These are phyloP conservation scores for Mirza zaza DNA, from an alignment of 2,113 vertebrate species.

Conservation along the genomic window DNA sequence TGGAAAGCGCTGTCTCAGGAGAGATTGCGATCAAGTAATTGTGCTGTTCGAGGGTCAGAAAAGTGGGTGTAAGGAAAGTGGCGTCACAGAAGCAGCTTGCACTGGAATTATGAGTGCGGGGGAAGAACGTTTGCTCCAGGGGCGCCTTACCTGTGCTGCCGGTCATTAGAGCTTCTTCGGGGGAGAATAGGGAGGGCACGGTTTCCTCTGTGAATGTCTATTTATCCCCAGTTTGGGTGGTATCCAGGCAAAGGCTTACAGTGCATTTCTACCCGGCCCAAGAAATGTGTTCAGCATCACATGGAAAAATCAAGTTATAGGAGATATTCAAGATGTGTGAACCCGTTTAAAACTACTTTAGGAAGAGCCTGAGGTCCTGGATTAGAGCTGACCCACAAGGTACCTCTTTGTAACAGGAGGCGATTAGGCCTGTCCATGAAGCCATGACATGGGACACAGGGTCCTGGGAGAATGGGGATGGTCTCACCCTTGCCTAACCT, in stretches of 20 bases:
- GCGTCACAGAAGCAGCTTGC: neutral
- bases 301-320: neutral
- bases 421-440: fast-evolving
- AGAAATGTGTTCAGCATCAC: neutral
- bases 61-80: neutral
- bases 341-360: neutral
- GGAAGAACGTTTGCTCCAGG: fast-evolving
- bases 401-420: no score
- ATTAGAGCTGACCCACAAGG: neutral
- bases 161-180: neutral
- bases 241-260: neutral
- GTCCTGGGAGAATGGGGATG: fast-evolving
- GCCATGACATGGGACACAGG: fast-evolving
- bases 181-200: neutral
- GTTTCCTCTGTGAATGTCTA: neutral
- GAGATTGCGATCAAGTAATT: fast-evolving
- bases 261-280: neutral
- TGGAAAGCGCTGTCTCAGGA: neutral
- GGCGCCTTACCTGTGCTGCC: neutral
- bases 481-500: neutral
- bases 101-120: neutral
- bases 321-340: neutral
- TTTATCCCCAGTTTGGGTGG: neutral
- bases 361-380: neutral
- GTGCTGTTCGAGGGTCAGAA: neutral